Evolutionary conservation across 2,888 invertebrate genomes (phyloP), one percentile per base, ranked within the genome.

Genomic region (Folsomia manolachei): DNA sequence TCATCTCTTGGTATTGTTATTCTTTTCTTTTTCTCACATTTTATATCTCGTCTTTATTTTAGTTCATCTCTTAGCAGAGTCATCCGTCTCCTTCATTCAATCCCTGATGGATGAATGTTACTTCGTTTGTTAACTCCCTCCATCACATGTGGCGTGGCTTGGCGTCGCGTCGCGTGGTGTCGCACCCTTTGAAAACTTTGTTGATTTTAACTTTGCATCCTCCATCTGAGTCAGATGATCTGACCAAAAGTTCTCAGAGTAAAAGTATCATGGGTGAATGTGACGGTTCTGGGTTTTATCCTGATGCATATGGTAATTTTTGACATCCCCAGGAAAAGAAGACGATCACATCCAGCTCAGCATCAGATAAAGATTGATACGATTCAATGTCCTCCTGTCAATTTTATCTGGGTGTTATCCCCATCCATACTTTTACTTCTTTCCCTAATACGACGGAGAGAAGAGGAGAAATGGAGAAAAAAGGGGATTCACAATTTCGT

Each of bases 271-370:
- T n/a, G n/a, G n/a, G n/a, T n/a, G n/a, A n/a, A n/a, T n/a, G 39
- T 39, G 39, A 39, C 39, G 39, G 39, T 14, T 14, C 7, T 14
- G 39, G 7, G 39, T n/a, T 64, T 64, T 64, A 64, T 64, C n/a
- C n/a, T n/a, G 14, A 64, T 27, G 19, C 27, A 27, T 64, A 64
- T 64, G 64, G 64, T 64, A 64, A 64, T 64, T 64, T 64, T 27
- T 64, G 64, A 64, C 64, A 64, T 64, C 64, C 62, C 62, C 24
- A 4, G 39, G 14, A 39, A 39, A 14, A 39, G 39, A 39, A 14
- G 39, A 39, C 7, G 39, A 62, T 62, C 62, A 62, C 24, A 62
- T 23, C n/a, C 56, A 23, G 7, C 62, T 62, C 24, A 39, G 7
- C 39, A 39, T 62, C 62, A 62, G 21, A 25, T 62, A 62, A 62